Evolutionary conservation across 2,113 vertebrate genomes (phyloP).

Genomic region (Psammodynastes pulverulentus): DNA sequence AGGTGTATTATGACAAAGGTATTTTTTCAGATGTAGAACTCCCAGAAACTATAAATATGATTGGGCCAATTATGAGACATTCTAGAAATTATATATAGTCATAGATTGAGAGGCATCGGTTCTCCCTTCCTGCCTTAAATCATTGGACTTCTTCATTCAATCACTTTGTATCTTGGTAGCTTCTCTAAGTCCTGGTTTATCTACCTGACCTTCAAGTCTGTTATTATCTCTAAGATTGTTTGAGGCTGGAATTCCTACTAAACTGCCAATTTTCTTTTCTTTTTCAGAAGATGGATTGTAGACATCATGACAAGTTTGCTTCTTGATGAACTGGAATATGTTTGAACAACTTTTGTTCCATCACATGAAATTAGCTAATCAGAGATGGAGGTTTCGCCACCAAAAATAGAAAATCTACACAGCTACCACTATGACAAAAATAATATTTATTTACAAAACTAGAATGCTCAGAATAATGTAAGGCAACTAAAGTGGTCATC

Average conservation of each 20-base stretch:
- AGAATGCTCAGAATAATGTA: not conserved
- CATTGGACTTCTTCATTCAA: not conserved
- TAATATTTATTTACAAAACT: not conserved
- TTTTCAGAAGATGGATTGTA: not conserved
- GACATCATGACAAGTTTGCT: not conserved
- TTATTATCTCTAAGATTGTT: not conserved
- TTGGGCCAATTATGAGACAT: not conserved
- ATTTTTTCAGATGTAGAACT: not conserved
- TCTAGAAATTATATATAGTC: not conserved
- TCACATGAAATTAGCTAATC: not conserved
- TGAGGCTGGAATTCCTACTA: not conserved
- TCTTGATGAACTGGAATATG: not conserved
- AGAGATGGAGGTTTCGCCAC: not conserved
- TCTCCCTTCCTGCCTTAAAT: not conserved
- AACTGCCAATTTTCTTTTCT: not conserved
- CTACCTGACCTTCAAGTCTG: not conserved
- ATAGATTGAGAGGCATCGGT: not conserved
- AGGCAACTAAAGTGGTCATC: not conserved
- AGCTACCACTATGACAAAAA: not conserved
- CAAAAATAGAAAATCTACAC: not conserved
- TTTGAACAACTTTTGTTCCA: not conserved
- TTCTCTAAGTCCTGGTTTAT: not conserved
- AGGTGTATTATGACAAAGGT: not conserved
- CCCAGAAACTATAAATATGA: not conserved
- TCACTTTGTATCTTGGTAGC: not conserved